Base-by-base conservation (phyloP, 2,113 vertebrate genomes). In the Procavia capensis region DNA sequence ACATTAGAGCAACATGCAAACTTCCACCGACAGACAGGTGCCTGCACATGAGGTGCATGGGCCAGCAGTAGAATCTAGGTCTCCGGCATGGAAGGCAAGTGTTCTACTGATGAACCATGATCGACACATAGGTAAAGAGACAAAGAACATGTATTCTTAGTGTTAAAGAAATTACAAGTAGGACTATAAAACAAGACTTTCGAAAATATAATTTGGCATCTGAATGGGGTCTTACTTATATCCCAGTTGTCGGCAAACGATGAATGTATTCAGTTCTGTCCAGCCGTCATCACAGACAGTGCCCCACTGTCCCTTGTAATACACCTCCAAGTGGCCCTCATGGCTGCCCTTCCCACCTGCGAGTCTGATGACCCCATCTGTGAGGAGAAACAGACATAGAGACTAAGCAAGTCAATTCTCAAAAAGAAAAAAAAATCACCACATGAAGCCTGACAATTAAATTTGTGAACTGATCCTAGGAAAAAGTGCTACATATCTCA, bases 201-300 rank as follows among this genome's bases (percentile, higher is more conserved):
- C 11, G 70, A 84, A 63, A 25, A 54, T 24, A 50, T 36, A 85
- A 86, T 41, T 5, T 83, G 85, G 11, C 41, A 27, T 36, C 85
- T 61, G 79, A 80, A 70, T 7, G 31, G 43, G 43, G 41, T 82
- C 99, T 98, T 99, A 99, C 99, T 99, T 99, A 98, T 99, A 99
- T 97, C 99, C 99, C 97, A 99, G 99, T 93, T 99, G 99, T 76
- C 98, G 98, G 96, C 99, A 99, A 88, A 98, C 99, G 75, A 99
- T 99, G 5, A 98, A 98, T 2, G 99, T 99, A 95, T 99, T 99
- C 57, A 98, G 98, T 96, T 99, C 98, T 0, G 99, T 99, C 99
- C 99, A 99, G 84, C 99, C 99, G 0, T 99, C 99, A 20, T 99
- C 99, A 54, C 99, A 99, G 97, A 99, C 97, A 0, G 99, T 99